A percentile compares a stretch with the other conserved stretches of the same genome.
Conservation (phyloP, 2,113 vertebrate species). For the Physeter macrocephalus region DNA sequence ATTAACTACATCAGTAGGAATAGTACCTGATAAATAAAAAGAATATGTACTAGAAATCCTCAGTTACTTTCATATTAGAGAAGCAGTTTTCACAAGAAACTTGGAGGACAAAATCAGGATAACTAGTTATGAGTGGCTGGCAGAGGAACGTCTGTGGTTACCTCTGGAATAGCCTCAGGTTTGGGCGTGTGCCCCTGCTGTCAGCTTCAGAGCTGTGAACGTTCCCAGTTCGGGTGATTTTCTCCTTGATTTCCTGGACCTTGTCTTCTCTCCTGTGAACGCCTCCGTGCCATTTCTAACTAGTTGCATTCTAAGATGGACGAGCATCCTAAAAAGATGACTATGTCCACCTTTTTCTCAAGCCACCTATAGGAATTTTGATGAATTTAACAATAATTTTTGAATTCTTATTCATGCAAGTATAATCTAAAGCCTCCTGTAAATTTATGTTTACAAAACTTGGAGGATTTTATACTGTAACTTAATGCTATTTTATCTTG, state of each 20-base stretch:
- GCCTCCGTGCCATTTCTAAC: neutral
- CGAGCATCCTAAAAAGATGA: neutral
- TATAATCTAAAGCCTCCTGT: neutral
- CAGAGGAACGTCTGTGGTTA: neutral
- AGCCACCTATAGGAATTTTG: neutral
- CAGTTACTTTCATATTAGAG: neutral
- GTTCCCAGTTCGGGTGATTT: too few relatives aligned
- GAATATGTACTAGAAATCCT: neutral
- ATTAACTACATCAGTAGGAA: neutral
- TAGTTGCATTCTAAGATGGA: neutral
- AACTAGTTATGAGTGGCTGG: too few relatives aligned
- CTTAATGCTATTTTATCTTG: neutral
- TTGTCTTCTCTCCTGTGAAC: neutral
- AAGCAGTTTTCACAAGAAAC: neutral
- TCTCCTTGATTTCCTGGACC: neutral
- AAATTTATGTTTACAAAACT: neutral
- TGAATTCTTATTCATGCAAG: neutral
- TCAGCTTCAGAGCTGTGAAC: too few relatives aligned
- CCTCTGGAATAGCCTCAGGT: neutral
- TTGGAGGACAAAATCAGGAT: neutral
- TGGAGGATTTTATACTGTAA: neutral
- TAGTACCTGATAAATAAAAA: neutral
- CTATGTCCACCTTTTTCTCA: neutral
- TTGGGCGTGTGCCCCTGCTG: too few relatives aligned
- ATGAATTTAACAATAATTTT: neutral